Base-by-base conservation (phyloP, 2,113 vertebrate species). In the Ciconia boyciana region DNA sequence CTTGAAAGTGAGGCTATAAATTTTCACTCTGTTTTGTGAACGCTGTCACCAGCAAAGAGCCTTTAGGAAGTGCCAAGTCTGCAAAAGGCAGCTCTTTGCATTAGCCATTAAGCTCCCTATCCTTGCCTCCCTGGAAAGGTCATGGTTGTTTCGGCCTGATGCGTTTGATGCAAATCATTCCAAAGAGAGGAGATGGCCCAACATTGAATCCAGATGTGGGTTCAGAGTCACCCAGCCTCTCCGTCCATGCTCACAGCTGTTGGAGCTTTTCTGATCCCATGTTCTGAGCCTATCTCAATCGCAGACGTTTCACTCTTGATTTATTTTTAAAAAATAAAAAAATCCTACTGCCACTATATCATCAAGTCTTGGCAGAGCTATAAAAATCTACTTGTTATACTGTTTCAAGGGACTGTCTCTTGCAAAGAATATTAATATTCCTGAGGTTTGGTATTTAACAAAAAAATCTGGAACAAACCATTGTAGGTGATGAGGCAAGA, bases 121-220 rank as follows among this genome's bases (percentile, higher is more conserved):
- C 58, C 43, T 28, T 69, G 43, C 72, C 51, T 69, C 44, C 65
- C 62, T 36, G 41, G 46, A 49, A 58, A 86, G 65, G 16, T 93
- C 87, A 39, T 39, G 48, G 72, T 39, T 55, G 51, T 81, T 84
- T 82, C 1, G 11, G 29, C 71, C 76, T 49, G n/a, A 22, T 78
- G 69, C 12, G 6, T 87, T 93, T 62, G 70, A 62, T 87, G 55
- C 49, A 88, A 66, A 90, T 79, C 61, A 61, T 57, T 77, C 62
- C 71, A 39, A 58, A 83, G 66, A 19, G 81, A 87, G 61, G 64
- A 80, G 15, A 25, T 6, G 8, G n/a, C 78, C 75, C 90, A 39
- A 20, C 94, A 96, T 88, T 94, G 83, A 87, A 94, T 95, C 96
- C 96, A 97, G 94, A 92, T 92, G 94, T 94, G 49, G 31, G 11